These are phyloP conservation scores for Chiroxiphia lanceolata DNA, from an alignment of 2,797 vertebrate species.

Conservation along the genomic window DNA sequence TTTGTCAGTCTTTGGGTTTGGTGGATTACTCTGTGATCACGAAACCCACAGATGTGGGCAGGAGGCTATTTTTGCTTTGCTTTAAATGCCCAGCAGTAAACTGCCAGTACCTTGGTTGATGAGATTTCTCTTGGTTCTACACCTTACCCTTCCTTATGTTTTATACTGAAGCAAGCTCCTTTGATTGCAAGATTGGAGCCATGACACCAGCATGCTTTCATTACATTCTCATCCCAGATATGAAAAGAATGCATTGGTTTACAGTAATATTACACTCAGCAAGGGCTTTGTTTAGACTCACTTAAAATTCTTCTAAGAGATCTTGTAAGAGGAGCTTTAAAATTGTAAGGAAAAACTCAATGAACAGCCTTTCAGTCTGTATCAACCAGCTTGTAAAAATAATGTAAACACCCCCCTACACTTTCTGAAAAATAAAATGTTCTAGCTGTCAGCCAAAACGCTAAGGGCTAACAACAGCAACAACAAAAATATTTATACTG, in stretches of 20 bases:
- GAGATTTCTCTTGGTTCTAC: background rate
- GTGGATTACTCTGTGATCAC: background rate
- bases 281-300: conserved; percentile 9
- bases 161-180: background rate
- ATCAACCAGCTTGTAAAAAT: background rate
- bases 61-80: background rate
- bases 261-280: background rate
- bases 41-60: background rate
- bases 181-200: background rate
- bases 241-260: conserved; percentile 7
- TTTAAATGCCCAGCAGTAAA: background rate
- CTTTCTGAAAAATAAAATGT: background rate
- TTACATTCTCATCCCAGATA: background rate
- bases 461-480: background rate
- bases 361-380: background rate
- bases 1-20: background rate
- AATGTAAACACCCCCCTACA: background rate
- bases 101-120: background rate
- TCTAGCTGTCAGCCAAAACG: background rate
- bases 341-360: background rate
- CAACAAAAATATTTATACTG: background rate
- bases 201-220: background rate
- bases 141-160: background rate
- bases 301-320: background rate
- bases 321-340: background rate